Evolutionary conservation across 92 coral and sea anemone species (phyloP), one percentile per base, ranked within the genome.

Genomic region (Micromussa lordhowensis): DNA sequence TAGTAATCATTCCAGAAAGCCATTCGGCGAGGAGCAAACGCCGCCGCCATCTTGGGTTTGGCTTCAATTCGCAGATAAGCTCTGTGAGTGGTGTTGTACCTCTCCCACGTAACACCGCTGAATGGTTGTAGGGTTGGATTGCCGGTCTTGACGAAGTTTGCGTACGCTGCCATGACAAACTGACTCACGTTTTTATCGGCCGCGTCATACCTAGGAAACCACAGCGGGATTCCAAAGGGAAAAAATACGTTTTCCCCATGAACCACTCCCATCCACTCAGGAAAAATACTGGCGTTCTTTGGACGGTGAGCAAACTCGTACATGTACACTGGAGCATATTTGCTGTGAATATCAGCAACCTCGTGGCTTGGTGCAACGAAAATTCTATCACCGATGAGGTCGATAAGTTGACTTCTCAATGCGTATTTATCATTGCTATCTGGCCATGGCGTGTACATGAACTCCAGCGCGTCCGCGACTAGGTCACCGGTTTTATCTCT

Each of bases 1-100:
- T 92, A 86, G 63, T 87, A 95, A 79, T 85, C 86, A 51, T 95
- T 95, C 98, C 96, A 95, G 87, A 95, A 95, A 0, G 98, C 95
- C 87, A 95, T 85, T 68, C 92, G 79, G 55, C 93, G 92, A 55
- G 90, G 81, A 87, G 92, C 86, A 68, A 94, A 95, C 75, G 83
- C 70, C 36, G 53, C 64, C 49, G 74, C 85, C 89, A 94, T 91
- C 86, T 92, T 70, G 63, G 96, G 96, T n/a, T 88, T 68, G 29
- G 68, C 55, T 36, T 93, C 88, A 29, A 95, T 82, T 76, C 78
- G 85, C 91, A 95, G 57, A 68, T 95, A 95, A 30, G 77, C 77
- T 54, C 87, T 90, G 54, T 78, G 72, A 34, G 79, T 75, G 29
- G 78, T 69, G 89, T 94, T 90, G 91, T 87, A 95, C 36, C 77